A percentile compares a stretch with the other conserved stretches of the same genome.
Evolutionary conservation across 2,888 invertebrate genomes (phyloP).

Genomic region (Microchrysa polita): DNA sequence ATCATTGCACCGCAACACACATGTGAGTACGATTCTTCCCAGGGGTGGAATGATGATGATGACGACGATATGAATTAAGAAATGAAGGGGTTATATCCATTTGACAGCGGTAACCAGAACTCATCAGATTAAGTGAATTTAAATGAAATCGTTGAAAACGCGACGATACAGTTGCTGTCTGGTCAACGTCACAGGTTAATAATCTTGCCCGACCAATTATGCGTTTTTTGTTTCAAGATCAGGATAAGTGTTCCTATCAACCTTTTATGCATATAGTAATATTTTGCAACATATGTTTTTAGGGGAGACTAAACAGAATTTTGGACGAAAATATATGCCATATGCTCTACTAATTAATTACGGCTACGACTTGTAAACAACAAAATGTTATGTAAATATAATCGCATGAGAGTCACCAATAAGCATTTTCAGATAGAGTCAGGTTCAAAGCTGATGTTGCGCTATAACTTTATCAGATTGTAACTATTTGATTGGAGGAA

Average conservation of each 20-base stretch:
- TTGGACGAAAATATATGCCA: background rate
- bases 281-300: conserved; percentile 10
- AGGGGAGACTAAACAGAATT: background rate
- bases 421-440: background rate
- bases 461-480: background rate
- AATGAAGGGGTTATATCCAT: background rate
- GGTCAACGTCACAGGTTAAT: background rate
- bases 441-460: background rate
- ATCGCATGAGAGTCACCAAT: conserved; percentile 10
- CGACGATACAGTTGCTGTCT: background rate
- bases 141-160: conserved; percentile 33
- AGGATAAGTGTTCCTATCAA: background rate
- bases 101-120: background rate
- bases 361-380: background rate
- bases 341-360: background rate
- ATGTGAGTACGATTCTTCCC: conserved; percentile 3
- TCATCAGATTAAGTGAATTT: conserved; percentile 41
- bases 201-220: background rate
- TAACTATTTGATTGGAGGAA: conserved; percentile 27
- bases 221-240: background rate
- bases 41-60: background rate
- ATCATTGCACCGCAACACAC: conserved; percentile 12
- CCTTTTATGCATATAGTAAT: background rate
- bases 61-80: background rate
- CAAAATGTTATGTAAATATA: background rate